Conservation (phyloP, 2,797 vertebrate species). For the Microhierax caerulescens region DNA sequence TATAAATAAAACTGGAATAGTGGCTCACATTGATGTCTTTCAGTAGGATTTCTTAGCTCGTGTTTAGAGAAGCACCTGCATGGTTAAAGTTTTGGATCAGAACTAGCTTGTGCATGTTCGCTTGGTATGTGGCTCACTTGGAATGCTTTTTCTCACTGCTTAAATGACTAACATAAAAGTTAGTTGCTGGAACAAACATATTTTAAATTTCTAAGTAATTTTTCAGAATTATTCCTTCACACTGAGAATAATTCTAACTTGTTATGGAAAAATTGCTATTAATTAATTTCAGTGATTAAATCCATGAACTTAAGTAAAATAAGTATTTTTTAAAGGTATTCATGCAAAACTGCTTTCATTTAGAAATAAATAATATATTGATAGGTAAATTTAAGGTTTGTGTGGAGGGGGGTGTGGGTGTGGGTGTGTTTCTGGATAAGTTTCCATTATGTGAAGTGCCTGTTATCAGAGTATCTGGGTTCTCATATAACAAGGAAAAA, state of each 20-base stretch:
- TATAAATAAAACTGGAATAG: not conserved
- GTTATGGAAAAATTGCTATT: not conserved
- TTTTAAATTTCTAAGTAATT: not conserved
- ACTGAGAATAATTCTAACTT: not conserved
- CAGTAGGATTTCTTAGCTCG: not conserved
- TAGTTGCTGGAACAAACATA: not conserved
- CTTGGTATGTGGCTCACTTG: accelerated
- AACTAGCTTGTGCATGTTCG: not conserved
- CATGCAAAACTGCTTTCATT: accelerated
- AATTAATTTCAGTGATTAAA: not conserved
- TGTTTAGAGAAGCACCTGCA: not conserved
- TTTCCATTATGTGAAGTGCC: not conserved
- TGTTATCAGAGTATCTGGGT: not conserved
- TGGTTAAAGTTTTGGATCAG: not conserved
- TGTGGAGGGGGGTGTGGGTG: too few relatives aligned
- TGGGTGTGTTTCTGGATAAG: not conserved
- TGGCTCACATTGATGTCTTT: not conserved
- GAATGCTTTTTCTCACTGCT: not conserved
- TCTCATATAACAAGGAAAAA: not conserved
- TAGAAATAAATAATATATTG: not conserved
- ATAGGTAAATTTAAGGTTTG: not conserved
- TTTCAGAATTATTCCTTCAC: not conserved
- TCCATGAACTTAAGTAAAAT: not conserved
- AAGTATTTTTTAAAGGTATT: not conserved
- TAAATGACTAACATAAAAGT: not conserved